These are phyloP conservation scores for Sialia sialis DNA, from an alignment of 2,113 vertebrate species.

Conservation along the genomic window DNA sequence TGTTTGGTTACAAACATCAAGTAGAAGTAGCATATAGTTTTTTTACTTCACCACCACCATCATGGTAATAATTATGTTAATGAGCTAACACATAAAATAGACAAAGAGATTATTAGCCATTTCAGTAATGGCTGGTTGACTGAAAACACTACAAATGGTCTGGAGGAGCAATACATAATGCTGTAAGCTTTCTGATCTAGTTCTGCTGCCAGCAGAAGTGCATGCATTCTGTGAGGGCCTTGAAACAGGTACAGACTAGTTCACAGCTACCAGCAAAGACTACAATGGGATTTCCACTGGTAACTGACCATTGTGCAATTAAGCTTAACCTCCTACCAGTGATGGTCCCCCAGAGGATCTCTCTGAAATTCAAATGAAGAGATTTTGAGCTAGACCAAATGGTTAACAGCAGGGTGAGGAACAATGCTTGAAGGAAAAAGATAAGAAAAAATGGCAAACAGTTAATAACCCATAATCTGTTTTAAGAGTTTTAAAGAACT, in stretches of 20 bases:
- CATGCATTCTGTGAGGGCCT: not conserved
- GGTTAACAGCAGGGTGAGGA: slow-evolving; percentile 58
- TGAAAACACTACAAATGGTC: not conserved
- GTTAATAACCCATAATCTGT: not conserved
- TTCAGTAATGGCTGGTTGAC: not conserved
- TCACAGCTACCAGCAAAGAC: not conserved
- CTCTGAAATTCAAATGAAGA: slow-evolving; percentile 59
- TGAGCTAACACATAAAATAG: not conserved
- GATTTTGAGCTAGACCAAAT: slow-evolving; percentile 58
- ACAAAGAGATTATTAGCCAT: not conserved
- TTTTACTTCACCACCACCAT: not conserved
- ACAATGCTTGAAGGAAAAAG: slow-evolving; percentile 17
- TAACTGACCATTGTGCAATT: slow-evolving; percentile 42
- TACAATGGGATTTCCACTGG: not conserved
- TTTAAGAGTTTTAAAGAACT: not conserved
- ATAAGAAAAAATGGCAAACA: not conserved
- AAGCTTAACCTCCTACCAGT: slow-evolving; percentile 57
- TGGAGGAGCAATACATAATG: not conserved
- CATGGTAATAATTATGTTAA: not conserved
- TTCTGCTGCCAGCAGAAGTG: not conserved
- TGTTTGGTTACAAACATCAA: not conserved
- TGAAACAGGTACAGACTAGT: not conserved
- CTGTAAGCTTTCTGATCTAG: not conserved
- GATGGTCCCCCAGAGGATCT: slow-evolving; percentile 9
- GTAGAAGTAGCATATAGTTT: not conserved